These are phyloP conservation scores for Xanthostigma xanthostigma DNA, from an alignment of 2,888 invertebrate genomes.

Conservation along the genomic window DNA sequence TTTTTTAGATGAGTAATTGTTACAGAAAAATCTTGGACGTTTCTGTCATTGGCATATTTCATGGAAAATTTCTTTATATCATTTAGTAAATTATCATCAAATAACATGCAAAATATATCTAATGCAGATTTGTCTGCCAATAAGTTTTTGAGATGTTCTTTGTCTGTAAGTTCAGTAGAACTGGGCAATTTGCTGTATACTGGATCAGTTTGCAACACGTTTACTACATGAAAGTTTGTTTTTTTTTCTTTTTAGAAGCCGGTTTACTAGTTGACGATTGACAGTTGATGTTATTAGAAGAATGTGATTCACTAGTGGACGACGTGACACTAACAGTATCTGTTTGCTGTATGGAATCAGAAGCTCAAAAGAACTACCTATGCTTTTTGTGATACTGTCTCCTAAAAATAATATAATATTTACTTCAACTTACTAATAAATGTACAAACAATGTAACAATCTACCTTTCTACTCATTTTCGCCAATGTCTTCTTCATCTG, in stretches of 20 bases:
- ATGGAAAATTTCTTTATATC: conserved; percentile 7
- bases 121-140: conserved; percentile 9
- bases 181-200: conserved; percentile 7
- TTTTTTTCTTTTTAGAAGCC: too few species aligned
- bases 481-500: neutral
- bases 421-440: neutral
- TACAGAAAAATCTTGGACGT: conserved; percentile 5
- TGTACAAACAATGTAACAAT: neutral
- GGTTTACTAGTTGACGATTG: too few species aligned
- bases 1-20: neutral
- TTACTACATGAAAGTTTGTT: too few species aligned
- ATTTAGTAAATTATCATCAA: conserved; percentile 9
- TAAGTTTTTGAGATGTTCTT: conserved; percentile 7
- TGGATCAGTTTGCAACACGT: too few species aligned
- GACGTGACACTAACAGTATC: too few species aligned
- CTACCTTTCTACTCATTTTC: conserved; percentile 1
- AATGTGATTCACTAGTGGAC: too few species aligned
- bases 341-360: neutral
- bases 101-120: conserved; percentile 10
- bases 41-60: conserved; percentile 7
- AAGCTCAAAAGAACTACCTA: neutral
- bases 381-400: neutral
- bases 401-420: neutral
- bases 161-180: conserved; percentile 6
- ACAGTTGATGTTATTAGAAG: too few species aligned